Evolutionary conservation across 2,113 vertebrate genomes (phyloP).

Genomic region (Aphelocoma coerulescens): DNA sequence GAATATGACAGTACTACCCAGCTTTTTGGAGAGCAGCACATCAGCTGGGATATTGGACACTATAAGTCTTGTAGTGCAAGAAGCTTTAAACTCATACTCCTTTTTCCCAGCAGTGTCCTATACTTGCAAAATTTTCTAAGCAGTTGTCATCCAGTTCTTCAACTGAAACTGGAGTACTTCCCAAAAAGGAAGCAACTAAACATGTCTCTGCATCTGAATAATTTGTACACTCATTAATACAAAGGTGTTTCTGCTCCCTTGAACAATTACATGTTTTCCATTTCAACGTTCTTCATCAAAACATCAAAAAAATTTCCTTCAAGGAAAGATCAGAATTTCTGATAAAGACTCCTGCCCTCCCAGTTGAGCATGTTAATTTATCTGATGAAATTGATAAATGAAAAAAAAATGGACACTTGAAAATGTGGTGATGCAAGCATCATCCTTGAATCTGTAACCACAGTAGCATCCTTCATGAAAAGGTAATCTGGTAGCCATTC

Average conservation of each 20-base stretch:
- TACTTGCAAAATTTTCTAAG: not conserved
- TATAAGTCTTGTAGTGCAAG: not conserved
- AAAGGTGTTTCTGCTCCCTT: not conserved
- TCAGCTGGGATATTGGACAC: not conserved
- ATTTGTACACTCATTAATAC: not conserved
- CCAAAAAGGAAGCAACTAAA: not conserved
- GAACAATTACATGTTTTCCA: not conserved
- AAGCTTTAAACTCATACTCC: not conserved
- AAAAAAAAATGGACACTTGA: not conserved
- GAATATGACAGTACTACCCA: not conserved
- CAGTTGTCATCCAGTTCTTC: not conserved
- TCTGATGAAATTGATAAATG: not conserved
- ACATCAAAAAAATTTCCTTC: rapidly evolving
- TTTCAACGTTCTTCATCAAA: not conserved
- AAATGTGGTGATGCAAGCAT: not conserved
- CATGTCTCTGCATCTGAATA: not conserved
- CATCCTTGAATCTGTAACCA: not conserved
- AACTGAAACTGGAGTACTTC: not conserved
- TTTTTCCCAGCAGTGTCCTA: not conserved
- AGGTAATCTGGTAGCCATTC: not conserved
- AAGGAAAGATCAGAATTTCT: not conserved
- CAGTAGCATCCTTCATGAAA: not conserved
- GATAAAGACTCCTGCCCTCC: not conserved
- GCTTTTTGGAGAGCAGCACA: not conserved
- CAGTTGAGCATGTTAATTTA: not conserved